Evolutionary conservation across 2,797 vertebrate genomes (phyloP), one percentile per base, ranked within the genome.

Genomic region (Triplophysa bombifrons): DNA sequence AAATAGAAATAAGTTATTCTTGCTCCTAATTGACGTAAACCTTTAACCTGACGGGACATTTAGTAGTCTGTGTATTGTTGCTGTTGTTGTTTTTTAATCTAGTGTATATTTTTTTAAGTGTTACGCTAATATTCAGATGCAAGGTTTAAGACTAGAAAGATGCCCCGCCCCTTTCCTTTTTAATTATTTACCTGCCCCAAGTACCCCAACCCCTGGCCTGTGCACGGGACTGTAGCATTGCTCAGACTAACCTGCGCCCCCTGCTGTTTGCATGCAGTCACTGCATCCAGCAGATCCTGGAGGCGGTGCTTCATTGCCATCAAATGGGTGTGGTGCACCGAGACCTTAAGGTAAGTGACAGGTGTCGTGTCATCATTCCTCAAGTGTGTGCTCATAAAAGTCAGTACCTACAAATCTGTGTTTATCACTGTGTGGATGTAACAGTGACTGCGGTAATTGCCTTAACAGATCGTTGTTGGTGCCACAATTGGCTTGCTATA

Each of bases 201-300:
- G 48, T 53, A 63, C 30, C 41, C 46, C 34, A 69, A 48, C 68
- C 76, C 71, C 78, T 88, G 84, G 90, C 90, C 86, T 92, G 83
- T 92, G 93, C 93, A 93, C 82, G 92, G 80, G 83, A 91, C 87
- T 90, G 89, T 87, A 86, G 82, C 75, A 65, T 87, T 89, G 88
- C 88, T 92, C 82, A 90, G 82, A 91, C 90, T 91, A 92, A 92
- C 91, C 87, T 93, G 85, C 90, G 86, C 86, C 84, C 85, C 84
- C 80, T 92, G 91, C 87, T 92, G 84, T 96, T 95, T 94, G 93
- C 94, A 93, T 82, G 80, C 94, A 98, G 97, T 94, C 97, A 97
- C 94, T 98, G 97, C 94, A 98, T 97, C 94, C 97, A 98, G 96
- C 97, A 98, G 95, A 98, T 98, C 93, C 93, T 98, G 94, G 97